These are phyloP conservation scores for Hylaeus volcanicus DNA, from an alignment of 1,140 invertebrate genomes.

Conservation along the genomic window DNA sequence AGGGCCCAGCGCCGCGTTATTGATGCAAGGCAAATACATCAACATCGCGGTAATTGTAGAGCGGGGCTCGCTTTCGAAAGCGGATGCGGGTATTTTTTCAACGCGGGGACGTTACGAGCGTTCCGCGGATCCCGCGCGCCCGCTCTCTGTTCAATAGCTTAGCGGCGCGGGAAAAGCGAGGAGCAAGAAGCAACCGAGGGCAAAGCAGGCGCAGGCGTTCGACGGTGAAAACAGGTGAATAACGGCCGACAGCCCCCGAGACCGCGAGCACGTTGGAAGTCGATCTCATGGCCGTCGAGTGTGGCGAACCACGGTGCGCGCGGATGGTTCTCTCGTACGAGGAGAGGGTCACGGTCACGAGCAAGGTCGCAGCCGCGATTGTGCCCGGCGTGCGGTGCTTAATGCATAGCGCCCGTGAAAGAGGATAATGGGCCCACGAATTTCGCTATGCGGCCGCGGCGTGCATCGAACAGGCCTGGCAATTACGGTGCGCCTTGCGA, in stretches of 20 bases:
- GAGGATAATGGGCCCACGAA: constrained; percentile 68
- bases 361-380: constrained; percentile 74
- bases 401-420: constrained; percentile 65
- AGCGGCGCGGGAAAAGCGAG: constrained; percentile 33
- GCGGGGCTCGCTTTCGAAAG: background rate
- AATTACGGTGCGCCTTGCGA: constrained; percentile 42
- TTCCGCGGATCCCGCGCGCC: constrained; percentile 3
- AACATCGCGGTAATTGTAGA: background rate
- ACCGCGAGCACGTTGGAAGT: constrained; percentile 58
- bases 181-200: constrained; percentile 48
- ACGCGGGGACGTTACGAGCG: background rate
- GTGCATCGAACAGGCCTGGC: background rate
- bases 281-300: constrained; percentile 72
- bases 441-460: constrained; percentile 50
- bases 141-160: constrained; percentile 6
- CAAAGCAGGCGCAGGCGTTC: constrained; percentile 51
- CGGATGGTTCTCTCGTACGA: constrained; percentile 61
- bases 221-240: constrained; percentile 75
- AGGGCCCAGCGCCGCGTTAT: no score
- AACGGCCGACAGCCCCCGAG: constrained; percentile 73
- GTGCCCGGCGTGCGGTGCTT: constrained; percentile 64
- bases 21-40: background rate
- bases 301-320: constrained; percentile 64
- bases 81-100: constrained; percentile 6
- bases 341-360: constrained; percentile 71